Conservation (phyloP, 2,113 vertebrate genomes). For the Onychostruthus taczanowskii region DNA sequence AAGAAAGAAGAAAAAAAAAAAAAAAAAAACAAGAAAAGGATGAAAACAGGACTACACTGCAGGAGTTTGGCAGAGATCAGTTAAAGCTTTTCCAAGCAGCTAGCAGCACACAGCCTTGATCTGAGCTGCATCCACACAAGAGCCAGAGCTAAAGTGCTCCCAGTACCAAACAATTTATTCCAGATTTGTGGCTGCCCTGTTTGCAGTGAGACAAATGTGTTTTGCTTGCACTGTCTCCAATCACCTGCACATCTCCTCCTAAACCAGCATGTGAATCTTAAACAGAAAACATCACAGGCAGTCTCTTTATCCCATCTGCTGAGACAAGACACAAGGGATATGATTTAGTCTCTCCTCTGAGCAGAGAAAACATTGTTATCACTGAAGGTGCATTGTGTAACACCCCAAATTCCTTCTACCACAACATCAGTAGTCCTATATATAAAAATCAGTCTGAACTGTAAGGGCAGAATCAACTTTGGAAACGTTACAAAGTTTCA, state of each 20-base stretch:
- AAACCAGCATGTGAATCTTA: background rate
- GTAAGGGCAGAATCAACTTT: background rate
- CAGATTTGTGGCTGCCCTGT: background rate
- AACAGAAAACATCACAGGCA: background rate
- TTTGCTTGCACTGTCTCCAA: background rate
- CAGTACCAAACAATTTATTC: background rate
- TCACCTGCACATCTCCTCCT: background rate
- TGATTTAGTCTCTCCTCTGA: background rate
- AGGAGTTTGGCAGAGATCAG: conserved; percentile 6
- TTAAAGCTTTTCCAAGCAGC: conserved; percentile 1
- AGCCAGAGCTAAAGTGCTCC: background rate
- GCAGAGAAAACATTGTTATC: background rate
- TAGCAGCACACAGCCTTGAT: background rate
- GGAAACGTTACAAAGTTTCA: background rate
- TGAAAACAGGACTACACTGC: background rate
- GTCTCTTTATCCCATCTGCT: background rate
- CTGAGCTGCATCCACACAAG: background rate
- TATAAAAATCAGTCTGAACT: background rate
- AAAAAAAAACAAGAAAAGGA: background rate
- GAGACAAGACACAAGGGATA: background rate
- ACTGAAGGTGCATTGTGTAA: background rate
- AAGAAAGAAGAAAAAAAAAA: background rate
- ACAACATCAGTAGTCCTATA: background rate
- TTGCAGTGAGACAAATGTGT: background rate
- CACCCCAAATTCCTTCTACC: background rate